Conservation (phyloP, 2,113 vertebrate species). For the Hippocampus comes region DNA sequence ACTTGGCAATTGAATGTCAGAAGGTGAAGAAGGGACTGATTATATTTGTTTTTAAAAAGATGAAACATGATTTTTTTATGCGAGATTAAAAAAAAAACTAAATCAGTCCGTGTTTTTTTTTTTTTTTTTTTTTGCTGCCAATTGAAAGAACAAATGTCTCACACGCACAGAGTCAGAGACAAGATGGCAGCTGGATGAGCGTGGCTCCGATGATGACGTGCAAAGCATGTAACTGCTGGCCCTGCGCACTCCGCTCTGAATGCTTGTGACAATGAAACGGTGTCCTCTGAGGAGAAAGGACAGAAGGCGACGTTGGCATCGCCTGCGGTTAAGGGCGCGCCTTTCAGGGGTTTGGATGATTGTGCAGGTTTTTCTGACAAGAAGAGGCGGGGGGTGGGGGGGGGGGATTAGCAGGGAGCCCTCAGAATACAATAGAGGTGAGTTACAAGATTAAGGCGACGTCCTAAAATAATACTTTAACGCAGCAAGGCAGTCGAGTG, state of each 20-base stretch:
- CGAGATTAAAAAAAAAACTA: background rate
- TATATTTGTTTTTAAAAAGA: background rate
- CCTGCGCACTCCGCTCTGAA: conserved; percentile 35
- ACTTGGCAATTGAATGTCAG: background rate
- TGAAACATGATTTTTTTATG: background rate
- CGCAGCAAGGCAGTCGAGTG: too few relatives aligned
- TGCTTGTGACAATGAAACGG: conserved; percentile 14
- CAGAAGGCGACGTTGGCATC: background rate
- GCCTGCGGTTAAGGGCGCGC: background rate
- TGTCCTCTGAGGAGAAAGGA: conserved; percentile 24
- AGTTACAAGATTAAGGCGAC: conserved; percentile 11
- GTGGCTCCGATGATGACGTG: conserved; percentile 33
- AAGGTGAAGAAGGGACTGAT: background rate
- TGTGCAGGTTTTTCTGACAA: conserved; percentile 32
- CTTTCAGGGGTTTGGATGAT: background rate
- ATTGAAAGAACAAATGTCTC: background rate
- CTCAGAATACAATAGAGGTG: conserved; percentile 3
- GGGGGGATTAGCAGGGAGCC: conserved; percentile 15
- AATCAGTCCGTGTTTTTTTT: too few relatives aligned
- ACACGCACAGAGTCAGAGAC: conserved; percentile 15
- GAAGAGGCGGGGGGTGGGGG: conserved; percentile 10
- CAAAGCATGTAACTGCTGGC: conserved; percentile 33
- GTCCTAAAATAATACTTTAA: background rate
- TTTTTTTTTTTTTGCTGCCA: background rate
- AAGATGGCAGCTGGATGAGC: conserved; percentile 25